A percentile compares a stretch with the other conserved stretches of the same genome.
phyloP scores from a whole-genome alignment of 2,797 vertebrate genomes.

The Pampus argenteus region DNA sequence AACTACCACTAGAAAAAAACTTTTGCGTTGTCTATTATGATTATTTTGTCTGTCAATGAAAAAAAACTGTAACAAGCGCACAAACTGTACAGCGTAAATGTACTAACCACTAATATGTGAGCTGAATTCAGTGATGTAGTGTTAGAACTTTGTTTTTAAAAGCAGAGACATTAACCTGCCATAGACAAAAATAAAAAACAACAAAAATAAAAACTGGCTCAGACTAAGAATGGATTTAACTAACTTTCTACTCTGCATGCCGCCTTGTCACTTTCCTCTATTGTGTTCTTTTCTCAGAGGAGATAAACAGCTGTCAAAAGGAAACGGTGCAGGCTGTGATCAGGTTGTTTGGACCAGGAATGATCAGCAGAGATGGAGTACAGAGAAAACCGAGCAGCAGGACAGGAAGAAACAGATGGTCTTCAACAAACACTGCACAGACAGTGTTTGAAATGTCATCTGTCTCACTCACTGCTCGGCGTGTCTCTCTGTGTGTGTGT shows the following conservation, averaged over 20 bases:
- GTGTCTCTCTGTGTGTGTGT: constrained; percentile 1
- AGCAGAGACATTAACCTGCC: constrained; percentile 7
- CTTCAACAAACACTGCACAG: constrained; percentile 72
- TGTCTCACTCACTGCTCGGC: constrained; percentile 47
- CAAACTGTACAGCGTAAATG: neutral
- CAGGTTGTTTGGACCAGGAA: constrained; percentile 64
- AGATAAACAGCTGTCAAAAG: constrained; percentile 69
- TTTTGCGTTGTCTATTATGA: neutral
- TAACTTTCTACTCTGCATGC: constrained; percentile 14
- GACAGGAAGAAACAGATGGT: constrained; percentile 83
- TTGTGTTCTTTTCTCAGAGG: constrained; percentile 59
- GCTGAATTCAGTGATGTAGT: neutral
- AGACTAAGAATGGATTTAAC: neutral
- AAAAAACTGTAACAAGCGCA: neutral
- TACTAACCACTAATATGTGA: neutral
- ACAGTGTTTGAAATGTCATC: constrained; percentile 78
- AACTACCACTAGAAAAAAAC: neutral
- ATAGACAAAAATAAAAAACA: constrained; percentile 23
- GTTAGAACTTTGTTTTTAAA: neutral
- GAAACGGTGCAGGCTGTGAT: constrained; percentile 60
- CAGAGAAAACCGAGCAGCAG: constrained; percentile 65
- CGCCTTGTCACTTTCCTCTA: constrained; percentile 12
- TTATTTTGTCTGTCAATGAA: neutral
- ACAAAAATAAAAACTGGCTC: too few species aligned
- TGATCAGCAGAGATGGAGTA: constrained; percentile 59